Evolutionary conservation across 2,888 invertebrate species (phyloP), one percentile per base, ranked within the genome.

Genomic region (Xanthia togata): DNA sequence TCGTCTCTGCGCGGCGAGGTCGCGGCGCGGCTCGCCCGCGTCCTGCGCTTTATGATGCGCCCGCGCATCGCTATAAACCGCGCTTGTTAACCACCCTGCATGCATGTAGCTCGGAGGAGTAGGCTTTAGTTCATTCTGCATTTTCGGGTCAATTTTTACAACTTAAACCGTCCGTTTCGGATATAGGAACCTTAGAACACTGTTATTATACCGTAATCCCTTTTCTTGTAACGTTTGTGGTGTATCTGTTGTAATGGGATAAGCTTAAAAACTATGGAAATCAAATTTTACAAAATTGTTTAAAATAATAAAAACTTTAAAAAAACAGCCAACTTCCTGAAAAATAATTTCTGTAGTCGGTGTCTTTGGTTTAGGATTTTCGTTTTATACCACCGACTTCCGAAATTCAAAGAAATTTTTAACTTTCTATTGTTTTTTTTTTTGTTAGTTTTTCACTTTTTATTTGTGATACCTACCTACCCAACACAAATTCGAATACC

Each of bases 41-140:
- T 53, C 62, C 55, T 35, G 57, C 50, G 44, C 70, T 86, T 84
- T 83, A 73, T 44, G 76, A 71, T 79, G 82, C 74, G 78, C 71
- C 75, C 68, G 85, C 71, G 70, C 81, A 76, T 23, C 68, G 87
- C 84, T 76, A 84, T 90, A 88, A 91, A 90, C 87, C 83, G 84
- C 87, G 91, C 89, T 89, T 89, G 88, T 89, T 90, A 90, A 86
- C 84, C 69, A 62, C 23, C 41, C 38, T 76, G 81, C 81, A 59
- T 26, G 38, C 55, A 55, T 12, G 26, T 63, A 23, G 38, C n/a
- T 55, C 23, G 14, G 47, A 47, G 14, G 9, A 72, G 14, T 31
- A 5, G 11, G 38, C 14, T 60, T 57, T 47, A 23, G 59, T 31
- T 60, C 5, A 69, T 35, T 59, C n/a, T n/a, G 17, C 9, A 47